Evolutionary conservation across 1,140 invertebrate species (phyloP), one percentile per base, ranked within the genome.

Genomic region (Drosophila pachea): DNA sequence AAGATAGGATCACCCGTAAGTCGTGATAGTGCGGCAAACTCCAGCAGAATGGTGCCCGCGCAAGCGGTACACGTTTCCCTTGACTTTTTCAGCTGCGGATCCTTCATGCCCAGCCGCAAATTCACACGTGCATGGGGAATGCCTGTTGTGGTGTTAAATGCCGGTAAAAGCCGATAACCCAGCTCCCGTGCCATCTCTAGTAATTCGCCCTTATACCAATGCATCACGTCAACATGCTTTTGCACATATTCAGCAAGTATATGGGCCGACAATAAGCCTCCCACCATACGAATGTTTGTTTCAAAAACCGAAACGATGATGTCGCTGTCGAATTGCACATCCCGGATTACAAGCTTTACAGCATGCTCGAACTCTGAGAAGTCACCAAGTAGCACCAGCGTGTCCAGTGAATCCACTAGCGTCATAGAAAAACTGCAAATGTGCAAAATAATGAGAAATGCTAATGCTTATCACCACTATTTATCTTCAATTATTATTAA

Each of bases 251-350:
- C 93, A 7, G 97, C 94, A 50, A 99, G 91, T 67, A 99, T 94
- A 90, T 99, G 98, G n/a, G 95, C 97, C 45, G 96, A 97, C 4
- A 99, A 88, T 38, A 99, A 90, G 42, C 97, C 97, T 4, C 98
- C 98, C 31, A 99, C 91, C 91, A 99, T 95, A 67, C 98, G 91
- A 81, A 99, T 99, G 90, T 99, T 99, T 8, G 97, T 99, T 91
- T 99, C 98, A 91, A 99, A 99, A 6, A 99, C 96, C 1, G 97
- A 99, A 11, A 99, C 98, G 67, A 98, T 94, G 61, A 99, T 93
- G 91, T 99, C 97, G 73, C 93, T 95, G 90, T 99, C 97, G 90
- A 99, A 99, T 64, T 91, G 93, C 9, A 99, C 95, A 90, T 97
- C 94, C 70, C 91, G 92, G 58, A 98, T 94, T 14, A 99, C 94